Percentiles rank a stretch among this genome's conserved stretches.
Evolutionary conservation across 2,888 invertebrate species (phyloP).

Genomic region (Drosophila longiperda): DNA sequence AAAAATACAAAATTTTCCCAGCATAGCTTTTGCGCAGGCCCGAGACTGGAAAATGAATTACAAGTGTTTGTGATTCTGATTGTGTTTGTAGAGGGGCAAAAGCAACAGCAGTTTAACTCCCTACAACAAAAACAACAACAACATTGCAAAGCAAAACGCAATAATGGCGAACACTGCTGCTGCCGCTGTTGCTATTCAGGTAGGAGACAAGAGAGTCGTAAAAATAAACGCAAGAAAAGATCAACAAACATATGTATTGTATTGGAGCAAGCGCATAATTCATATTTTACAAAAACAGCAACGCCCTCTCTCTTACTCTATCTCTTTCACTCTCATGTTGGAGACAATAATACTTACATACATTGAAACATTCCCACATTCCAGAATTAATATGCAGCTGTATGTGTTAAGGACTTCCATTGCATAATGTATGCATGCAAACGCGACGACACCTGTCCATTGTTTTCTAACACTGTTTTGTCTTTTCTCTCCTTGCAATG

Average conservation of each 20-base stretch:
- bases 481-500: not conserved
- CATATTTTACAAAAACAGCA: constrained; percentile 57
- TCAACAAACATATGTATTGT: constrained; percentile 19
- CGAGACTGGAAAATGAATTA: constrained; percentile 73
- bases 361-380: constrained; percentile 13
- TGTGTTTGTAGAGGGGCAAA: constrained; percentile 25
- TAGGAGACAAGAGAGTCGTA: constrained; percentile 33
- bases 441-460: constrained; percentile 8
- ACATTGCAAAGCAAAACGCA: constrained; percentile 22
- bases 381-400: constrained; percentile 11
- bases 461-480: not conserved
- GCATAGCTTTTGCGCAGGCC: constrained; percentile 70
- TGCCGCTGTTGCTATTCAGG: constrained; percentile 34
- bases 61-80: constrained; percentile 35
- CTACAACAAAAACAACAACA: constrained; percentile 27
- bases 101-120: constrained; percentile 34
- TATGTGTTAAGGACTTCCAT: constrained; percentile 20
- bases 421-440: constrained; percentile 5
- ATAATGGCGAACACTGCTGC: constrained; percentile 44
- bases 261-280: constrained; percentile 66
- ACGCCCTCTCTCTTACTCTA: constrained; percentile 50
- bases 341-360: constrained; percentile 35
- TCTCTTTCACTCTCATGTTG: constrained; percentile 9
- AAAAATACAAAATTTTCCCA: constrained; percentile 42
- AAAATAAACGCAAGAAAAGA: constrained; percentile 49